These are phyloP conservation scores for Atherinomorus stipes DNA, from an alignment of 2,113 vertebrate genomes.

Conservation along the genomic window DNA sequence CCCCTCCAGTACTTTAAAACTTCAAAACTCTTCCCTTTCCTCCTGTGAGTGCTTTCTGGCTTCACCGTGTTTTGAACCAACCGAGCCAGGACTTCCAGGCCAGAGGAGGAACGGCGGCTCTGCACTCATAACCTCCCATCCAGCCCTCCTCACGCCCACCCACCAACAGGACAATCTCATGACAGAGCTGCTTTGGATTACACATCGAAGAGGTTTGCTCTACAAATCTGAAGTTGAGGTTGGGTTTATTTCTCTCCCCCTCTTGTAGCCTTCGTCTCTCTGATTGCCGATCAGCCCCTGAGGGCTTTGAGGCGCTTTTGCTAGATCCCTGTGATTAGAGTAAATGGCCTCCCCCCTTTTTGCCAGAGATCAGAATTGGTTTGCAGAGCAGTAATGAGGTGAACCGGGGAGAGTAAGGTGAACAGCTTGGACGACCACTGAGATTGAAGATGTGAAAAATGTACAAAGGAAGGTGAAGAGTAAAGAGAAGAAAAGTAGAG, in stretches of 20 bases:
- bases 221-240: slow-evolving; percentile 57
- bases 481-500: not conserved
- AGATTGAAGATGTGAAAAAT: slow-evolving; percentile 5
- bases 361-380: slow-evolving; percentile 44
- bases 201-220: slow-evolving; percentile 43
- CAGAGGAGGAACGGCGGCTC: slow-evolving; percentile 57
- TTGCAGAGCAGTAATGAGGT: slow-evolving; percentile 24
- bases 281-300: slow-evolving; percentile 77
- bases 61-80: slow-evolving; percentile 1
- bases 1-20: too few species aligned
- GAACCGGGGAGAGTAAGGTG: slow-evolving; percentile 23
- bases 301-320: slow-evolving; percentile 71
- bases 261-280: slow-evolving; percentile 60
- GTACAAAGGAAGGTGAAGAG: not conserved
- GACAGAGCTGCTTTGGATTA: slow-evolving; percentile 51
- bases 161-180: slow-evolving; percentile 48
- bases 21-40: too few species aligned
- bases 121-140: not conserved
- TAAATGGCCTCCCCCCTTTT: slow-evolving; percentile 66
- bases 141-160: slow-evolving; percentile 6
- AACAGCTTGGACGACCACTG: slow-evolving; percentile 1
- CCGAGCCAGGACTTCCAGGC: slow-evolving; percentile 7
- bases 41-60: not conserved
- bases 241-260: slow-evolving; percentile 69
- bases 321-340: slow-evolving; percentile 82